Base-by-base conservation (phyloP, 2,797 vertebrate genomes). In the Percopsis omiscomaycus region DNA sequence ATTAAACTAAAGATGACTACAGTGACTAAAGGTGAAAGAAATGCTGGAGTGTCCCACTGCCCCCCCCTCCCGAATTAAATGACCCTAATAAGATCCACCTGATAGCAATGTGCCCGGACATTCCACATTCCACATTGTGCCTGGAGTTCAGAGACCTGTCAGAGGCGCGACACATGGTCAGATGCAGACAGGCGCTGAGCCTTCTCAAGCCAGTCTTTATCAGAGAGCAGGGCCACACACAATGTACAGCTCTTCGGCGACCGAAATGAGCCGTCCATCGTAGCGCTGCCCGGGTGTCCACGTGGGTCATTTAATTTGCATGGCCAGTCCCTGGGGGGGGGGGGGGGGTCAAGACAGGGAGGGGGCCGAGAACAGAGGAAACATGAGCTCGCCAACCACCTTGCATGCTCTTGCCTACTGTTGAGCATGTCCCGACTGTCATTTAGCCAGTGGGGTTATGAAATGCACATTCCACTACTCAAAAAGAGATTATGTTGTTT, bases 251-350 rank as follows among this genome's bases (percentile, higher is more conserved):
- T 11, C 0, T 53, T 62, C 46, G 3, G 58, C 2, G 74, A 70
- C 89, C 47, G 61, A 90, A 86, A 84, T 62, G 64, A 82, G 53
- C 91, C 75, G 74, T 86, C 91, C 72, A 56, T 9, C 51, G 60
- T 58, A 73, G 84, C 49, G 44, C 75, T 79, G 84, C 60, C 77
- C 61, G 69, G 56, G 78, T 75, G 72, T 67, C 55, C 61, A 51
- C 69, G 71, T 44, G 51, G 58, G 81, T 86, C 84, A 89, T 83
- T 79, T 88, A 85, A 89, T 89, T 84, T 85, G 73, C 74, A 57
- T 70, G 79, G 58, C 65, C 30, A 56, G 54, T 74, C 62, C 61
- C 69, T 56, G 28, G 44, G 8, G 66, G 45, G 37, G 9, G 28
- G 44, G 8, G 66, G 45, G 37, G 9, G 27, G 22, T 37, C 22